phyloP scores from a whole-genome alignment of 2,888 invertebrate genomes.

The Torymus tubicola region DNA sequence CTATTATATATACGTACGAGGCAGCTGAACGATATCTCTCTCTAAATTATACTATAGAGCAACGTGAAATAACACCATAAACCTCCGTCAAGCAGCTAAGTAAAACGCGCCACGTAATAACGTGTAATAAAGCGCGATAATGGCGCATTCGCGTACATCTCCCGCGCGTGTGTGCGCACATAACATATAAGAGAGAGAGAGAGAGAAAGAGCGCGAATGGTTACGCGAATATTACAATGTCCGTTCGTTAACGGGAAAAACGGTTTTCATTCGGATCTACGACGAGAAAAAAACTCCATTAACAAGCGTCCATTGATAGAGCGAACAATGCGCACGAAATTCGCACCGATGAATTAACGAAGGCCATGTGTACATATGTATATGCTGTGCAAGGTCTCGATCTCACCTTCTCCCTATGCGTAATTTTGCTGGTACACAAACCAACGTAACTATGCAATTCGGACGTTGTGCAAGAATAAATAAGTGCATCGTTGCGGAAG shows the following conservation, averaged over 20 bases:
- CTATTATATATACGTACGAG: no score
- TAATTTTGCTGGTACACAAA: no score
- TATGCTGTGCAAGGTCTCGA: slow-evolving; percentile 14
- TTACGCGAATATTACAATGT: slow-evolving; percentile 9
- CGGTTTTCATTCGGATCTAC: slow-evolving; percentile 7
- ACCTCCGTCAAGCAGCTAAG: neutral
- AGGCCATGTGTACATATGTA: neutral
- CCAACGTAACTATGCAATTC: slow-evolving; percentile 24
- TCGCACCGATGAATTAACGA: slow-evolving; percentile 22
- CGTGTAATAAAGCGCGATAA: neutral
- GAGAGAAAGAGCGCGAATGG: no score
- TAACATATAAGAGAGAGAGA: no score
- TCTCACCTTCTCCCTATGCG: no score
- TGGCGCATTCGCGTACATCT: neutral
- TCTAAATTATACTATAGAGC: no score
- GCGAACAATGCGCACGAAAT: slow-evolving; percentile 38
- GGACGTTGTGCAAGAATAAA: slow-evolving; percentile 17
- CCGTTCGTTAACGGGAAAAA: neutral
- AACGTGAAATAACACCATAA: no score
- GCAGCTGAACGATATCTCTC: no score
- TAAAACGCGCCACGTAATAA: neutral
- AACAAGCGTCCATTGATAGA: slow-evolving; percentile 26
- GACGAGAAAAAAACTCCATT: neutral
- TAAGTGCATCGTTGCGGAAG: neutral
- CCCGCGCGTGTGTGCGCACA: no score